phyloP scores from a whole-genome alignment of 2,797 vertebrate species.

The Buceros bicornis region DNA sequence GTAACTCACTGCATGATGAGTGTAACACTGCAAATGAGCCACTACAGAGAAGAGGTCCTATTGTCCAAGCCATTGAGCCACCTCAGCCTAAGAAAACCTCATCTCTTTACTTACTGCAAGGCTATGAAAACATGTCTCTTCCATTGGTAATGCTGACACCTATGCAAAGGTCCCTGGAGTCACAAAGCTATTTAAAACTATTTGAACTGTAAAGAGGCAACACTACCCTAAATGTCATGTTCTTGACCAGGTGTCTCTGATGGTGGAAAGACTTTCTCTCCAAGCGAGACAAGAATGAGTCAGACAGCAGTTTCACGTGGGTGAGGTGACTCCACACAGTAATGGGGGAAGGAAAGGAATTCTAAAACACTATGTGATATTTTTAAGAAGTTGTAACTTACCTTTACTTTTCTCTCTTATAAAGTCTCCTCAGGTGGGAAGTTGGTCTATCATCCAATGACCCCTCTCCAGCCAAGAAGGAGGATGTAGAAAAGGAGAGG shows the following conservation, averaged over 20 bases:
- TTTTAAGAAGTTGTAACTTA: constrained; percentile 44
- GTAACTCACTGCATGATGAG: constrained; percentile 12
- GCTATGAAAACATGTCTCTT: constrained; percentile 40
- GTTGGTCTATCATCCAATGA: no score
- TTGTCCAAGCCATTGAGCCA: constrained; percentile 46
- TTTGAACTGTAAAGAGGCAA: background rate
- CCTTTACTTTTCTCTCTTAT: background rate
- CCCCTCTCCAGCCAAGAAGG: no score
- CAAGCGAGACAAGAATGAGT: constrained; percentile 29
- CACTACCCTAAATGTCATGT: constrained; percentile 7
- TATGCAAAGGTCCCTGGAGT: background rate
- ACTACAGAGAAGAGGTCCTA: constrained; percentile 40
- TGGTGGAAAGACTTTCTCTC: constrained; percentile 38
- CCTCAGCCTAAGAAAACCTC: constrained; percentile 46
- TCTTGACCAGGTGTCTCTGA: constrained; percentile 42
- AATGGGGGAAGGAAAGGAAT: background rate
- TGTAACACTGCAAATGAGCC: background rate
- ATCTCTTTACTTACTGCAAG: background rate
- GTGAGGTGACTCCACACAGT: constrained; percentile 15
- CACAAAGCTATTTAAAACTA: background rate
- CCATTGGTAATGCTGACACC: constrained; percentile 16
- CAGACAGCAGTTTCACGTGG: constrained; percentile 18
- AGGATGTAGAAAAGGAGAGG: no score
- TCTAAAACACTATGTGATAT: background rate
- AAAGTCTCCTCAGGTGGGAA: background rate